Evolutionary conservation across 1,140 invertebrate species (phyloP).

Genomic region (Drosophila triauraria): DNA sequence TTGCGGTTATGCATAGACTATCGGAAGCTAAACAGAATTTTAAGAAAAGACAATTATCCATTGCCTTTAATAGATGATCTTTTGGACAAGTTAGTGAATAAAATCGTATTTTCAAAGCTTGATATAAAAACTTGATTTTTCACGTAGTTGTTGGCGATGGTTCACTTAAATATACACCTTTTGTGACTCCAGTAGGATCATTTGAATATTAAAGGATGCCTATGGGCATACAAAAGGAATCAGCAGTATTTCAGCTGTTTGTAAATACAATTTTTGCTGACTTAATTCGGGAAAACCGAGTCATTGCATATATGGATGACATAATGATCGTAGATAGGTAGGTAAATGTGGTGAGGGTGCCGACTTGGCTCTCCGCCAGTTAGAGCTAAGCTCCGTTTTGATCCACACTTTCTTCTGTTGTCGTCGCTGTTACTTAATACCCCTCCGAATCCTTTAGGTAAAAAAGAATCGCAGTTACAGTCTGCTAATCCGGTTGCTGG

Average conservation of each 20-base stretch:
- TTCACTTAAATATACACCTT: background rate
- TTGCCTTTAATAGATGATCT: background rate
- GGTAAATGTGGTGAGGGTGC: no score
- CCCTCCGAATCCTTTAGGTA: no score
- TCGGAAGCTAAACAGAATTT: background rate
- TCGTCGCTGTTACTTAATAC: no score
- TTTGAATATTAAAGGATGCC: background rate
- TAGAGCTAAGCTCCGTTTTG: no score
- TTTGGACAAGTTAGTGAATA: background rate
- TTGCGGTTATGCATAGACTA: no score
- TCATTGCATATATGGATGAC: background rate
- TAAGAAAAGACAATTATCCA: slow-evolving; percentile 1
- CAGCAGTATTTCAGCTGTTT: background rate
- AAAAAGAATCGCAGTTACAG: no score
- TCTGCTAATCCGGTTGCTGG: no score
- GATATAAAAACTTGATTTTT: background rate
- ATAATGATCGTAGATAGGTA: no score
- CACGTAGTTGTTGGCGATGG: background rate
- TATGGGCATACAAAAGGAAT: background rate
- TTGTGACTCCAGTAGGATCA: slow-evolving; percentile 1
- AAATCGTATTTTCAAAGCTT: background rate
- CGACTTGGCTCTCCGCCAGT: no score
- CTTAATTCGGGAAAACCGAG: background rate
- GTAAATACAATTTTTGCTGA: background rate
- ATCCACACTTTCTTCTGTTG: no score